A percentile compares a stretch with the other conserved stretches of the same genome.
Evolutionary conservation across 2,113 vertebrate genomes (phyloP).

Genomic region (Psophia crepitans): DNA sequence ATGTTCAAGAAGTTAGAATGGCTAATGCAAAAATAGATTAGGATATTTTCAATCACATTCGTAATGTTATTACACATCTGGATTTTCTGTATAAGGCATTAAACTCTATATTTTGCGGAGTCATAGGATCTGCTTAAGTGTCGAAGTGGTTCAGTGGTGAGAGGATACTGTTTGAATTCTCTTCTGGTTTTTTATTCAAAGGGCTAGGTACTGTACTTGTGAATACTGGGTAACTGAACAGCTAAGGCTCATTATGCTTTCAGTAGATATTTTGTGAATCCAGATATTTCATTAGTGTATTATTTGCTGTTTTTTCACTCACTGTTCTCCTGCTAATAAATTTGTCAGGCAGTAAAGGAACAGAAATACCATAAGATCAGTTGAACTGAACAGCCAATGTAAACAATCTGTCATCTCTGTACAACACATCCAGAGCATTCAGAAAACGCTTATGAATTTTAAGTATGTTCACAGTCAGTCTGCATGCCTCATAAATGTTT

Average conservation of each 20-base stretch:
- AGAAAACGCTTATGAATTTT: constrained; percentile 1
- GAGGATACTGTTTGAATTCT: neutral
- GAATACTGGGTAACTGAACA: neutral
- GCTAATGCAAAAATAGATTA: neutral
- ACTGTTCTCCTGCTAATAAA: neutral
- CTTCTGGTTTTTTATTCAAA: neutral
- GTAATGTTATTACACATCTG: neutral
- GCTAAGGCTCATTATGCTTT: neutral
- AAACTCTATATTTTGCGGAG: neutral
- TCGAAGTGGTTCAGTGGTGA: neutral
- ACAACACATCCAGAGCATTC: neutral
- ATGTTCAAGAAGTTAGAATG: neutral
- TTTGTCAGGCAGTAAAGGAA: constrained; percentile 1
- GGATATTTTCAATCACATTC: neutral
- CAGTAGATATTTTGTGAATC: neutral
- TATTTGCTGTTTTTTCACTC: neutral
- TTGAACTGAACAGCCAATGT: neutral
- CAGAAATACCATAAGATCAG: neutral
- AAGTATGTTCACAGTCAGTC: neutral
- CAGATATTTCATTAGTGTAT: neutral
- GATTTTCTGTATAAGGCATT: neutral
- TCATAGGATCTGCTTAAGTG: neutral
- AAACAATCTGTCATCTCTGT: constrained; percentile 11
- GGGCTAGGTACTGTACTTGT: neutral
- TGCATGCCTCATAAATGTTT: constrained; percentile 10